These are phyloP conservation scores for Eupelmus urozonus DNA, from an alignment of 2,888 invertebrate species.

Conservation along the genomic window DNA sequence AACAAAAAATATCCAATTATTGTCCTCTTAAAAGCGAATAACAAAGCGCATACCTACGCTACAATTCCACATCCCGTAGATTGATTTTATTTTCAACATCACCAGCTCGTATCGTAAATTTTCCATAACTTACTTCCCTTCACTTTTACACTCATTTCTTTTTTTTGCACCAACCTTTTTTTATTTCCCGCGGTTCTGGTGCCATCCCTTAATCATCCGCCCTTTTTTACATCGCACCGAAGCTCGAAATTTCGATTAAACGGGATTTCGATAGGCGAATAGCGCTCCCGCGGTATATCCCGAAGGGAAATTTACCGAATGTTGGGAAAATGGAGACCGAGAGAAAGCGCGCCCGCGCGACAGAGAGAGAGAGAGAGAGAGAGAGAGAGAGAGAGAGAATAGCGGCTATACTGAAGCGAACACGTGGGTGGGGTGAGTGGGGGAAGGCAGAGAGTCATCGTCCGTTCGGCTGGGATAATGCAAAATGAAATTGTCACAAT, in stretches of 20 bases:
- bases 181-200: too few relatives aligned
- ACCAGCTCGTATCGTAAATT: too few relatives aligned
- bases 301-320: constrained; percentile 68
- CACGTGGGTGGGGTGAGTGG: constrained; percentile 7
- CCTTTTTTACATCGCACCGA: constrained; percentile 59
- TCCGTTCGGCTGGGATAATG: constrained; percentile 66
- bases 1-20: too few relatives aligned
- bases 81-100: too few relatives aligned
- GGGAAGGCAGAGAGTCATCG: constrained; percentile 60
- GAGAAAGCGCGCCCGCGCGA: background rate
- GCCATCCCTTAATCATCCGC: background rate
- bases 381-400: constrained; percentile 27
- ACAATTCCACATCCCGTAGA: too few relatives aligned
- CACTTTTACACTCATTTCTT: too few relatives aligned
- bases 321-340: constrained; percentile 60
- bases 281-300: constrained; percentile 65
- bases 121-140: too few relatives aligned
- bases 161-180: too few relatives aligned
- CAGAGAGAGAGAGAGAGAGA: constrained; percentile 6
- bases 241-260: constrained; percentile 70
- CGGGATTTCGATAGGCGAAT: constrained; percentile 68
- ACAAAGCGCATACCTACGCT: too few relatives aligned
- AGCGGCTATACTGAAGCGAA: constrained; percentile 38
- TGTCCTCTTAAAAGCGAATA: too few relatives aligned
- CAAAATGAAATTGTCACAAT: constrained; percentile 72